These are phyloP conservation scores for Megalonaias nervosa DNA, from an alignment of 1,140 invertebrate species.

Conservation along the genomic window DNA sequence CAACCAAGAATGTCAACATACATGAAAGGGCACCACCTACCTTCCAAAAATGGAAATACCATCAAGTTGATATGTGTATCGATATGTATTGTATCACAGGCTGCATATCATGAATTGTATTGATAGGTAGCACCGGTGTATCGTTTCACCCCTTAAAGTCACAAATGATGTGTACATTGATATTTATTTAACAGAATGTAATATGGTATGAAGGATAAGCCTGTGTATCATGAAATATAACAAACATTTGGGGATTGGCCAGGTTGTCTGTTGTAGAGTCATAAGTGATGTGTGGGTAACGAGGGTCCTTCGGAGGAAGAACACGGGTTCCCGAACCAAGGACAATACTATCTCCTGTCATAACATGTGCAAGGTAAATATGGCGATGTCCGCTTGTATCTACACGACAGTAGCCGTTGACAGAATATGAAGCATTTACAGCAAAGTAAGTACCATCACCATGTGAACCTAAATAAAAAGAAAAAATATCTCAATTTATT, in stretches of 20 bases:
- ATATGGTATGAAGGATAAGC: constrained; percentile 29
- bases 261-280: constrained; percentile 32
- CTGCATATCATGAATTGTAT: no score
- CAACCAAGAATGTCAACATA: no score
- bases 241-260: constrained; percentile 19
- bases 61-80: no score
- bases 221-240: constrained; percentile 32
- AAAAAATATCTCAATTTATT: no score
- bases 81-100: no score
- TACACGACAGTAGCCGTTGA: not conserved
- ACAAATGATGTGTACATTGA: no score
- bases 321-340: not conserved
- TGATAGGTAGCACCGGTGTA: no score
- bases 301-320: constrained; percentile 9
- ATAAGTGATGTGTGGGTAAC: not conserved
- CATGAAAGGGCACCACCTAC: no score
- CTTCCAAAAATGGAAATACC: no score
- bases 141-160: no score
- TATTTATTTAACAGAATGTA: constrained; percentile 1
- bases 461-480: not conserved
- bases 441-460: constrained; percentile 22
- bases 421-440: constrained; percentile 11
- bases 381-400: constrained; percentile 10
- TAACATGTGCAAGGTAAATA: constrained; percentile 24
- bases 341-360: constrained; percentile 23